Evolutionary conservation across 2,113 vertebrate genomes (phyloP).

Genomic region (Conger conger): DNA sequence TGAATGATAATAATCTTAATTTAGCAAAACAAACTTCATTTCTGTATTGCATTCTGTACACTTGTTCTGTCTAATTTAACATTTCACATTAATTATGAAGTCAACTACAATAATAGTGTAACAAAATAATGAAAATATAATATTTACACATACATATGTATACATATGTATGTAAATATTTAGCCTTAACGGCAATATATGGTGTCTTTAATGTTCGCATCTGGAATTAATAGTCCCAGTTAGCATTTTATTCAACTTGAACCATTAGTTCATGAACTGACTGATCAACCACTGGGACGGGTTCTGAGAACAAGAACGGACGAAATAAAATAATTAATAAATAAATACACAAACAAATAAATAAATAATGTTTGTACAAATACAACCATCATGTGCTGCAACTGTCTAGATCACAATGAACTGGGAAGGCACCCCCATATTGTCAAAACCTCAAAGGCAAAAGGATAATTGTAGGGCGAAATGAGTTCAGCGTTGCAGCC

Average conservation of each 20-base stretch:
- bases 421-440: neutral
- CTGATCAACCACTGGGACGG: slow-evolving; percentile 12
- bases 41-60: neutral
- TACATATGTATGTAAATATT: neutral
- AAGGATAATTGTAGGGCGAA: neutral
- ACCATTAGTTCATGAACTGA: slow-evolving; percentile 32
- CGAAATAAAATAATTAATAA: neutral
- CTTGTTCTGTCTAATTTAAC: neutral
- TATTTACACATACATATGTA: neutral
- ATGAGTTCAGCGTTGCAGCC: neutral
- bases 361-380: neutral
- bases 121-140: neutral
- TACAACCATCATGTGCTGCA: neutral
- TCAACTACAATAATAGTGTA: neutral
- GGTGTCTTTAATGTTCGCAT: neutral
- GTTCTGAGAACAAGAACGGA: neutral
- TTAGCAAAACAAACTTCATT: neutral
- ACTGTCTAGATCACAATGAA: neutral
- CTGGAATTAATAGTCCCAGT: neutral
- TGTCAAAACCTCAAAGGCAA: slow-evolving; percentile 7
- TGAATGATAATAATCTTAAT: neutral
- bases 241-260: slow-evolving; percentile 46
- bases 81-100: neutral
- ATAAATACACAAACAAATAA: too few species aligned
- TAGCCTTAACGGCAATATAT: neutral